Evolutionary conservation across 2,888 invertebrate species (phyloP).

Genomic region (Dusona sp.): DNA sequence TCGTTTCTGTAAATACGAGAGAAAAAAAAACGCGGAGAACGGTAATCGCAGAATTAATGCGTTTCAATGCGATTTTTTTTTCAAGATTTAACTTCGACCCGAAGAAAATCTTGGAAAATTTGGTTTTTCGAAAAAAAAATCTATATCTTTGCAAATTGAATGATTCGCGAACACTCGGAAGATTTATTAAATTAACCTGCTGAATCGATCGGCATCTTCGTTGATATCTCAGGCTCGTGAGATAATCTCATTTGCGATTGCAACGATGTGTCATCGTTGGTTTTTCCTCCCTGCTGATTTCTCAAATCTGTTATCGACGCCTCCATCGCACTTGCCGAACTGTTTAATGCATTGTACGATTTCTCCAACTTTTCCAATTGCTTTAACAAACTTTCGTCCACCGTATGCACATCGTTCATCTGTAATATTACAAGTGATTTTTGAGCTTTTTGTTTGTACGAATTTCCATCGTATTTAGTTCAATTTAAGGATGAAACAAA

Average conservation of each 20-base stretch:
- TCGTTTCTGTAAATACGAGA: slow-evolving; percentile 39
- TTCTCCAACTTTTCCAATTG: slow-evolving; percentile 76
- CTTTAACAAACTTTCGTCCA: slow-evolving; percentile 69
- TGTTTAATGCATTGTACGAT: slow-evolving; percentile 74
- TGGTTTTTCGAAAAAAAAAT: background rate
- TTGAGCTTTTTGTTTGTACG: background rate
- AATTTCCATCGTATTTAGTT: background rate
- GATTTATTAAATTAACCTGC: slow-evolving; percentile 53
- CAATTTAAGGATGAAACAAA: background rate
- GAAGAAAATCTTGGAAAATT: slow-evolving; percentile 27
- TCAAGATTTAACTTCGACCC: background rate
- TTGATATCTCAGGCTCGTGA: slow-evolving; percentile 48
- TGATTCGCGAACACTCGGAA: background rate
- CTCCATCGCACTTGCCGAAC: slow-evolving; percentile 73
- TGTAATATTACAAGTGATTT: slow-evolving; percentile 55
- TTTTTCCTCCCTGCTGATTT: slow-evolving; percentile 54
- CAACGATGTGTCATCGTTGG: slow-evolving; percentile 7
- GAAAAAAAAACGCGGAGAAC: slow-evolving; percentile 30
- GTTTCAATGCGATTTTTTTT: background rate
- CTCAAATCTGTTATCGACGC: slow-evolving; percentile 64
- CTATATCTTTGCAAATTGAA: background rate
- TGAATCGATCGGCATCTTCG: slow-evolving; percentile 42
- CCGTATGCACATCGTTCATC: slow-evolving; percentile 73
- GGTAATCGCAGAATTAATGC: slow-evolving; percentile 4
- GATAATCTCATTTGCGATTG: slow-evolving; percentile 34